Evolutionary conservation across 2,113 vertebrate genomes (phyloP).

Genomic region (Gymnogyps californianus): DNA sequence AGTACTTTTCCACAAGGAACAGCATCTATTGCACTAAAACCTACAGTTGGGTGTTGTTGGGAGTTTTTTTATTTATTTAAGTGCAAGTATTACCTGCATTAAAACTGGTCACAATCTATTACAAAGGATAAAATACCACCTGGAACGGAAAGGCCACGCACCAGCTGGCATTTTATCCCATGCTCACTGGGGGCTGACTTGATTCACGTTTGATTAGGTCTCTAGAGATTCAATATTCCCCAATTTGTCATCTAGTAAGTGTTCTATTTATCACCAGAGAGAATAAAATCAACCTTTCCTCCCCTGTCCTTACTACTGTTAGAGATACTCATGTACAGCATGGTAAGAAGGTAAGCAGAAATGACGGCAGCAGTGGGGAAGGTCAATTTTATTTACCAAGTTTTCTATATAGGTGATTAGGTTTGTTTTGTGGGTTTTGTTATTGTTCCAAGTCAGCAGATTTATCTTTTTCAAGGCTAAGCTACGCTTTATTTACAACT

Average conservation of each 20-base stretch:
- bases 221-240: conserved; percentile 18
- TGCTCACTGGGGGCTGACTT: background rate
- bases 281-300: conserved; percentile 3
- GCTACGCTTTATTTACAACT: background rate
- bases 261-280: conserved; percentile 2
- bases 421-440: background rate
- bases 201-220: conserved; percentile 30
- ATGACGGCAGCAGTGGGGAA: background rate
- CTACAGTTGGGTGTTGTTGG: background rate
- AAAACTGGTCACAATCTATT: background rate
- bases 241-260: conserved; percentile 41
- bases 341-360: background rate
- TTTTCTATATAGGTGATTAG: background rate
- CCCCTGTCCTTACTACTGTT: background rate
- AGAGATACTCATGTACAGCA: background rate
- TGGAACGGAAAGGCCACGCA: background rate
- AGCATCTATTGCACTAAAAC: background rate
- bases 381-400: background rate
- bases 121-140: background rate
- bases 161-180: conserved; percentile 15
- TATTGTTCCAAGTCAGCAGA: background rate
- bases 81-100: background rate
- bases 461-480: background rate
- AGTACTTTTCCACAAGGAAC: background rate
- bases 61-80: background rate